A percentile compares a stretch with the other conserved stretches of the same genome.
These are phyloP conservation scores for Erebia epiphron DNA, from an alignment of 2,888 invertebrate species.

Conservation along the genomic window DNA sequence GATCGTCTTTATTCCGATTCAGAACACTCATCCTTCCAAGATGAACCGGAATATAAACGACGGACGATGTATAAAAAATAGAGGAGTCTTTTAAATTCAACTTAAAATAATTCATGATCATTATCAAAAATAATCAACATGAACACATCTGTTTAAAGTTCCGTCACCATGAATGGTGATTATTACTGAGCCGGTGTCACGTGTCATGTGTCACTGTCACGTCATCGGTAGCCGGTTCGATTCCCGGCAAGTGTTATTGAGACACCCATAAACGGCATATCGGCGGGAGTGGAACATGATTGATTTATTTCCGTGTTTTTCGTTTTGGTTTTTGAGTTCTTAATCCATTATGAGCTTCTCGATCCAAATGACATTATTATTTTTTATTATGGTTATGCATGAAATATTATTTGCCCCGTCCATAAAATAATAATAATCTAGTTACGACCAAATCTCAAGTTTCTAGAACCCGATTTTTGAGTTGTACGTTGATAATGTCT, in stretches of 20 bases:
- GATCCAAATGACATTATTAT: background rate
- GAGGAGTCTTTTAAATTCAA: background rate
- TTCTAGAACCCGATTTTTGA: too few species aligned
- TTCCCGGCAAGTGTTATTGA: constrained; percentile 16
- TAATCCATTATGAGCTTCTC: constrained; percentile 1
- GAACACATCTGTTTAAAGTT: constrained; percentile 11
- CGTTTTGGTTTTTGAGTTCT: background rate
- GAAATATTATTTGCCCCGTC: too few species aligned
- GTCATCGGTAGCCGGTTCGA: constrained; percentile 5
- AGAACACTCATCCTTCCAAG: too few species aligned
- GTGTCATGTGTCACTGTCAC: constrained; percentile 1
- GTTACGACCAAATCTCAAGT: too few species aligned
- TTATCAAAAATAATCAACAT: too few species aligned
- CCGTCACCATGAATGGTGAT: constrained; percentile 7
- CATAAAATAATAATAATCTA: too few species aligned
- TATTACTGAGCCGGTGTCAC: constrained; percentile 9
- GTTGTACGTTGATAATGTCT: too few species aligned
- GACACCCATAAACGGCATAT: constrained; percentile 11
- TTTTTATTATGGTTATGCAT: too few species aligned
- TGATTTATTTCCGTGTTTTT: constrained; percentile 3
- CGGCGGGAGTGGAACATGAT: constrained; percentile 8
- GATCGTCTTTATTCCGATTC: too few species aligned
- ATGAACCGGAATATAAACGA: too few species aligned
- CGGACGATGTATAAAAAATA: too few species aligned
- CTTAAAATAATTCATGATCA: constrained; percentile 13